Base-by-base conservation (phyloP, 2,888 invertebrate genomes). In the Cordilura impudica region DNA sequence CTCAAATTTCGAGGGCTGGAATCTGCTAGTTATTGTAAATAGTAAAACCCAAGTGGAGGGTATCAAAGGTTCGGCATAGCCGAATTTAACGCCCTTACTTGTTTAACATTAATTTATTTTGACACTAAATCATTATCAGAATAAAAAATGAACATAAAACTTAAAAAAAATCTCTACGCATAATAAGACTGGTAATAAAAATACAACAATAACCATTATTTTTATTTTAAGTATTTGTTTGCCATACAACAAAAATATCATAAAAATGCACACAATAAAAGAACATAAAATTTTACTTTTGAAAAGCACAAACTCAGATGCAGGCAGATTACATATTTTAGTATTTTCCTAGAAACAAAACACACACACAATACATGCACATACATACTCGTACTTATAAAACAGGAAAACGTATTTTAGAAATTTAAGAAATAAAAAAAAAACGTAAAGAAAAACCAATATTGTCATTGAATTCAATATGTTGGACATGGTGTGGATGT, bases 391-490 rank as follows among this genome's bases (percentile, higher is more conserved):
- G 4, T 39, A 4, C 21, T 2, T 18, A 16, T 43, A 47, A 8
- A 7, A 49, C 16, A 56, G 23, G 12, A 23, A 58, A 14, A 23
- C 1, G 5, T n/a, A 2, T 12, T 1, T 6, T 16, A 18, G 14
- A 21, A 53, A 60, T 51, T 18, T 7, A 0, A 54, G 39, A 23
- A 14, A 29, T 8, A 18, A 58, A 5, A 51, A 26, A 7, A 29
- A 43, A 35, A 1, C n/a, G 26, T 14, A 43, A 12, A 10, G 1
- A 56, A 26, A 26, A 26, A 31, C 31, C 6, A 47, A 47, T 56
- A 10, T n/a, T 35, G 23, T 45, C 61, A 54, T 72, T 72, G 63
- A 72, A 72, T 72, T 54, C 23, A 72, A 35, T 54, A 45, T 45
- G 16, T 45, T 35, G 54, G 21, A 72, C 21, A 47, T 45, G 23